A percentile compares a stretch with the other conserved stretches of the same genome.
Conservation (phyloP, 2,113 vertebrate species). For the Penelope pileata region DNA sequence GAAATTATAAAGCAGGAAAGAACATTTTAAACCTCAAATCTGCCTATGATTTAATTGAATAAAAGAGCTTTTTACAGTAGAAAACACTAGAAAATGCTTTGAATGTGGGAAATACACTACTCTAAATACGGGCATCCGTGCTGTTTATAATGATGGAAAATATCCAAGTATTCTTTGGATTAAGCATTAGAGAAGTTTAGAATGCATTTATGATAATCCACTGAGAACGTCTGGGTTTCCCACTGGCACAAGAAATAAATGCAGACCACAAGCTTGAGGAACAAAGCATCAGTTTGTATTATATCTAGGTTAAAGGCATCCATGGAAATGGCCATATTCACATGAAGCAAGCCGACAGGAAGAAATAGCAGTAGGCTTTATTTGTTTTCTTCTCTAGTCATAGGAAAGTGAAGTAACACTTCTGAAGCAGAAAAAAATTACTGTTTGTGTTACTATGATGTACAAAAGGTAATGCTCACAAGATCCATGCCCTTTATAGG, state of each 20-base stretch:
- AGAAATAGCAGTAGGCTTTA: neutral
- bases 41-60: neutral
- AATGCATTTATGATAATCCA: slow-evolving; percentile 14
- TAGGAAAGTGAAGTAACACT: neutral
- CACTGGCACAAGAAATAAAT: neutral
- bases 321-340: neutral
- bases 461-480: neutral
- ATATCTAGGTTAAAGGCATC: neutral
- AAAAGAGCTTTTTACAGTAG: neutral
- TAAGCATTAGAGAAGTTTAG: neutral
- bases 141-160: neutral
- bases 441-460: neutral
- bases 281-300: neutral
- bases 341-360: slow-evolving; percentile 9
- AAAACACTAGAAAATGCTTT: neutral
- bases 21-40: neutral
- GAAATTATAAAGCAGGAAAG: neutral
- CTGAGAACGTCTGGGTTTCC: neutral
- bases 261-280: neutral
- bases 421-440: neutral
- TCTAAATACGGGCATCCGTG: neutral
- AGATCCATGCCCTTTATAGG: neutral
- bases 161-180: neutral
- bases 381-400: neutral
- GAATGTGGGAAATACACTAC: neutral